These are phyloP conservation scores for Plutomurus gul DNA, from an alignment of 1,140 invertebrate species.

Conservation along the genomic window DNA sequence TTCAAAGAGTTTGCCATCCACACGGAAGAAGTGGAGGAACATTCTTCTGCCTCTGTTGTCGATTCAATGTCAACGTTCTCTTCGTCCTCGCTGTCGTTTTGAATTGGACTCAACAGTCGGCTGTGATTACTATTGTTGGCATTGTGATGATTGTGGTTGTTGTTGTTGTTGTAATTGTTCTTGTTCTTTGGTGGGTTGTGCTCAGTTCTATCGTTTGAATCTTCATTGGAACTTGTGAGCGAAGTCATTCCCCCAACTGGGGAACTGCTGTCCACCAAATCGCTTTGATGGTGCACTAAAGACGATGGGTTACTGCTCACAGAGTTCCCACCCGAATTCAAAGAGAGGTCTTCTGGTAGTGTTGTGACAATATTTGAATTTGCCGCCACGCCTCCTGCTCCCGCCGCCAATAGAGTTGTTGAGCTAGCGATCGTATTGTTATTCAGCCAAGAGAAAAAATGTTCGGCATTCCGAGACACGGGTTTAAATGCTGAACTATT, in stretches of 20 bases:
- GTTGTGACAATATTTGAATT: not conserved
- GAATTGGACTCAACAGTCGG: not conserved
- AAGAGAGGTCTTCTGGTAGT: conserved; percentile 44
- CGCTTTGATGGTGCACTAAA: not conserved
- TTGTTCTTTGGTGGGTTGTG: not conserved
- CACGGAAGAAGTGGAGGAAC: not conserved
- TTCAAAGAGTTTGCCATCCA: not conserved
- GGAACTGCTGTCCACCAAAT: not conserved
- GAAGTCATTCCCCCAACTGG: not conserved
- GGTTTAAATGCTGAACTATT: conserved; percentile 44
- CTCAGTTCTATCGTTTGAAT: not conserved
- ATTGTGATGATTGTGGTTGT: not conserved
- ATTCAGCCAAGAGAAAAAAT: conserved; percentile 52
- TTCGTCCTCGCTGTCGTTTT: conserved; percentile 54
- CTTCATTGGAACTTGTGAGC: not conserved
- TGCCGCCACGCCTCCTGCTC: not conserved
- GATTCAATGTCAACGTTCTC: conserved; percentile 68
- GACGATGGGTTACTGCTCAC: not conserved
- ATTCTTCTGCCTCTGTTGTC: conserved; percentile 56
- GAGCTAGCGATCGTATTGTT: conserved; percentile 30
- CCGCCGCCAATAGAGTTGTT: not conserved
- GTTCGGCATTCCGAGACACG: conserved; percentile 35
- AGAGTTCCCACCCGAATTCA: not conserved
- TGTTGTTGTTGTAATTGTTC: not conserved
- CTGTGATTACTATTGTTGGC: not conserved